These are phyloP conservation scores for Muraenolepis orangiensis DNA, from an alignment of 2,797 vertebrate species.

Conservation along the genomic window DNA sequence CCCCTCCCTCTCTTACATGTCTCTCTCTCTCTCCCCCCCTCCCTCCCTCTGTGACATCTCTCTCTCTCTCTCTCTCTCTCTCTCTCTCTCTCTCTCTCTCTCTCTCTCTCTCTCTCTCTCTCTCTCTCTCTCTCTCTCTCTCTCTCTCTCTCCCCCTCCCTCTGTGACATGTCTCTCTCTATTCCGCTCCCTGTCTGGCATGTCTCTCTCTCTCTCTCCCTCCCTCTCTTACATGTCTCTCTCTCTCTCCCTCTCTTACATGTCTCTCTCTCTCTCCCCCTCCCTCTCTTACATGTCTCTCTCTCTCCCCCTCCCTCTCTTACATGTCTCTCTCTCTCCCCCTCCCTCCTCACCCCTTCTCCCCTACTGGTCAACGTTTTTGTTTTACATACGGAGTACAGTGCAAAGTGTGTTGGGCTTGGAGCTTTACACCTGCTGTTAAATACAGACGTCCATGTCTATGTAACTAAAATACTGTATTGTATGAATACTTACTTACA, in stretches of 20 bases:
- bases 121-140: neutral
- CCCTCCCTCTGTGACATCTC: neutral
- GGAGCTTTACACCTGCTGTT: neutral
- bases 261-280: neutral
- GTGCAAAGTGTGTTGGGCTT: neutral
- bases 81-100: neutral
- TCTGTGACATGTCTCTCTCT: neutral
- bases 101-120: neutral
- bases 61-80: neutral
- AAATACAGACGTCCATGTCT: neutral
- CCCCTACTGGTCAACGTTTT: too few species aligned
- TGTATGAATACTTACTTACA: too few species aligned
- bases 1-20: neutral
- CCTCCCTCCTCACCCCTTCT: neutral
- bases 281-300: too few species aligned
- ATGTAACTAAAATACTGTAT: too few species aligned
- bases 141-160: neutral
- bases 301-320: neutral
- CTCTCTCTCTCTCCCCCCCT: neutral
- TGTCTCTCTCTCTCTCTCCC: neutral
- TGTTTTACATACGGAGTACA: too few species aligned
- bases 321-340: neutral
- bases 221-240: too few species aligned
- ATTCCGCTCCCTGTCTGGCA: neutral
- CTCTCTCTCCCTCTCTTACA: neutral